Conservation (phyloP, 2,113 vertebrate species). For the Gymnarchus niloticus region DNA sequence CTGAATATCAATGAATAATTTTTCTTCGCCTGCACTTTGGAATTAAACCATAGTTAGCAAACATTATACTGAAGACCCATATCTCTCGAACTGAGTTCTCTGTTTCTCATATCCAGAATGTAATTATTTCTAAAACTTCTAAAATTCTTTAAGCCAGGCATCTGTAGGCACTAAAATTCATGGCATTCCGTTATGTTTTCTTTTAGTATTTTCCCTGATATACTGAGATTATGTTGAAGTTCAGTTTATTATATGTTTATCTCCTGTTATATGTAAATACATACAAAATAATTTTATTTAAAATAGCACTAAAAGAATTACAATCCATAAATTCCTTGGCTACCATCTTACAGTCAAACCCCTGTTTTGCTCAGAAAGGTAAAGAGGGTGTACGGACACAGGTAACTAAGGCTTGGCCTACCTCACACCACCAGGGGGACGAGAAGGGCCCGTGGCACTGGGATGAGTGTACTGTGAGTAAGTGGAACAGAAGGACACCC, state of each 20-base stretch:
- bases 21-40: background rate
- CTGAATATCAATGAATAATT: background rate
- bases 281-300: background rate
- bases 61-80: background rate
- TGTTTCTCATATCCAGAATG: background rate
- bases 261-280: background rate
- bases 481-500: background rate
- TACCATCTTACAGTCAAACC: constrained; percentile 44
- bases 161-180: background rate
- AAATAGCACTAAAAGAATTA: background rate
- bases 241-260: background rate
- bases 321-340: background rate
- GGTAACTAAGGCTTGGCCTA: constrained; percentile 44
- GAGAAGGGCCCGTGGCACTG: constrained; percentile 16
- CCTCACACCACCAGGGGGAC: constrained; percentile 24
- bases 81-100: background rate
- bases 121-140: background rate
- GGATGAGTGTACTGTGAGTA: constrained; percentile 31
- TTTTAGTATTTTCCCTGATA: background rate
- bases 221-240: background rate
- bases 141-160: background rate
- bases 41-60: background rate
- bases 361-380: constrained; percentile 56
- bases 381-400: constrained; percentile 48
- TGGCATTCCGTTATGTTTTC: background rate